Base-by-base conservation (phyloP, 2,888 invertebrate species). In the Spodoptera littoralis region DNA sequence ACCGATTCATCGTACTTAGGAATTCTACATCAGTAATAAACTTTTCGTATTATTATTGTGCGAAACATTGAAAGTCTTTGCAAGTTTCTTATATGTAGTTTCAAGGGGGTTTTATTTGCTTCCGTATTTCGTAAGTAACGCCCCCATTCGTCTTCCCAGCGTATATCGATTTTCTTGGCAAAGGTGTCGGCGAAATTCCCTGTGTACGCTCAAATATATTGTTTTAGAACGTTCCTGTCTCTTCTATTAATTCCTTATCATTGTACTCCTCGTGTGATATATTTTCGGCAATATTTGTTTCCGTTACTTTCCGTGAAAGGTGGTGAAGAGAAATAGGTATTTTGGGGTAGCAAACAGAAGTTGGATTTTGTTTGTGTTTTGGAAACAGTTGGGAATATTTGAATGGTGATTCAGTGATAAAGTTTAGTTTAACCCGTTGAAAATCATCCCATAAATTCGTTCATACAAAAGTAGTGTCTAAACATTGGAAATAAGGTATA, bases 1-100 rank as follows among this genome's bases (percentile, higher is more conserved):
- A 61, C 50, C 78, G 67, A 72, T 71, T 69, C 76, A 73, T 73
- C 77, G 79, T 70, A 77, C 79, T 73, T 67, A 79, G 73, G 67
- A 81, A 77, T 79, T 81, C 81, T 81, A 77, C 75, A 61, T 80
- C 79, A 66, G 70, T 66, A 73, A 78, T 70, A 74, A 80, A 77
- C 57, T 77, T 70, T 80, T 71, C 67, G 69, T 76, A 72, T 72
- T 72, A 75, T 71, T 73, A 78, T 70, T 80, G 67, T 77, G 60
- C 67, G 61, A 72, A 76, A 75, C 76, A 70, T 79, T 48, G 22
- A 55, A 57, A 61, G 53, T 36, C 27, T 65, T 64, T 45, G 60
- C 57, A 54, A 70, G 59, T 43, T 55, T 56, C 59, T 68, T 68
- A 73, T 13, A 48, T 56, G 52, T 70, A 72, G 71, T 70, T 70